Conservation (phyloP, 35 echinoderm and acorn worm genomes). For the Lytechinus variegatus region DNA sequence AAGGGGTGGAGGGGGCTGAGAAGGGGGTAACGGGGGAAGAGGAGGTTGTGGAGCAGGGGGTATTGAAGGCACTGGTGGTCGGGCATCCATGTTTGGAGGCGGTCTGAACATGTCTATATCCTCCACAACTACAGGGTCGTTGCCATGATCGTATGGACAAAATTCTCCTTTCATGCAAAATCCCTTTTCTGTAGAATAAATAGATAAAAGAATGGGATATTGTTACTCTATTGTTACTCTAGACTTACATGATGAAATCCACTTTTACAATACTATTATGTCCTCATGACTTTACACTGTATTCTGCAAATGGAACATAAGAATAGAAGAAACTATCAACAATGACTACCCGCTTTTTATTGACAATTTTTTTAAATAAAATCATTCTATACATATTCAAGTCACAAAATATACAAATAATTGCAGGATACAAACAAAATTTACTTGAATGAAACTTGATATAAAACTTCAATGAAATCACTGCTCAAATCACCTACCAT, state of each 20-base stretch:
- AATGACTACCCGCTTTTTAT: not conserved
- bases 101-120: slow-evolving; percentile 72
- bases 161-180: slow-evolving; percentile 97
- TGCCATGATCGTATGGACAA: slow-evolving; percentile 93
- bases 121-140: slow-evolving; percentile 91
- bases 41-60: slow-evolving; percentile 62
- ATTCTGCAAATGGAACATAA: not conserved
- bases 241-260: too few relatives aligned
- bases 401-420: not conserved
- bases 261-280: too few relatives aligned
- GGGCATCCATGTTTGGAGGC: slow-evolving; percentile 25
- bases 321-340: not conserved
- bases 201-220: slow-evolving; percentile 6
- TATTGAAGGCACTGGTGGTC: slow-evolving; percentile 47
- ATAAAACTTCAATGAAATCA: not conserved
- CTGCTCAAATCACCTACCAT: slow-evolving; percentile 49
- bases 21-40: slow-evolving; percentile 46
- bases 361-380: not conserved
- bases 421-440: not conserved
- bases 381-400: not conserved
- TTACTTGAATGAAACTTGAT: not conserved
- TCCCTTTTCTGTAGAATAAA: slow-evolving; percentile 83
- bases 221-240: not conserved
- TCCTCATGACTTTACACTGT: too few relatives aligned
- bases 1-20: slow-evolving; percentile 35